These are phyloP conservation scores for Neopipo cinnamomea DNA, from an alignment of 2,113 vertebrate species.

Conservation along the genomic window DNA sequence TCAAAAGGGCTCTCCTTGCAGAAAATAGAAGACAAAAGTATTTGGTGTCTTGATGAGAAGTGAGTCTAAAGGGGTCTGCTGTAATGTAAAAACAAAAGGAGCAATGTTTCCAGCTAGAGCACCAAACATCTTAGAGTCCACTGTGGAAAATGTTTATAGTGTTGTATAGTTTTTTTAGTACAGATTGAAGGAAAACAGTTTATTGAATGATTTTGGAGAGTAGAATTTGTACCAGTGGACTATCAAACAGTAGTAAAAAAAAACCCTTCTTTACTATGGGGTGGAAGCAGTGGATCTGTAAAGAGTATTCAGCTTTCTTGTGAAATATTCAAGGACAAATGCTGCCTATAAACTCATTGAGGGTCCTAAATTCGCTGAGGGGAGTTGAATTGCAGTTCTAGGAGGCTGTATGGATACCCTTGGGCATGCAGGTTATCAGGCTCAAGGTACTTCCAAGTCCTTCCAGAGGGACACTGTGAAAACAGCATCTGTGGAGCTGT, in stretches of 20 bases:
- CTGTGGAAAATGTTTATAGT: constrained; percentile 73
- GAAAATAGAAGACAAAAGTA: constrained; percentile 53
- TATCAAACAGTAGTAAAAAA: constrained; percentile 25
- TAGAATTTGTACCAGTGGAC: constrained; percentile 17
- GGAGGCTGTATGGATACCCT: background rate
- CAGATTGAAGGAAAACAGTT: constrained; percentile 67
- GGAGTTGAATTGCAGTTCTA: background rate
- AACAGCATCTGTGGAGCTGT: background rate
- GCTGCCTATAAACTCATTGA: background rate
- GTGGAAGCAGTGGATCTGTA: background rate
- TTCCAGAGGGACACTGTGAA: background rate
- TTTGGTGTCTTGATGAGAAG: constrained; percentile 19
- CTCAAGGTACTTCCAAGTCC: background rate
- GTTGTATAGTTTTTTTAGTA: constrained; percentile 76
- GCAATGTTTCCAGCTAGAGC: constrained; percentile 66
- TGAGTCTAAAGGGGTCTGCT: constrained; percentile 44
- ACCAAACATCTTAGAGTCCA: constrained; percentile 72
- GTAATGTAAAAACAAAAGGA: constrained; percentile 70
- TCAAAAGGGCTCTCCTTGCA: background rate
- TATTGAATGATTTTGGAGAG: constrained; percentile 44
- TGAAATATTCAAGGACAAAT: background rate
- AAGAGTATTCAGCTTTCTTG: background rate
- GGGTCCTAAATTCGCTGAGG: background rate
- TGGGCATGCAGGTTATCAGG: background rate
- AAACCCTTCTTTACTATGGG: background rate